A percentile compares a stretch with the other conserved stretches of the same genome.
Conservation (phyloP, 2,113 vertebrate genomes). For the Mustela lutreola region DNA sequence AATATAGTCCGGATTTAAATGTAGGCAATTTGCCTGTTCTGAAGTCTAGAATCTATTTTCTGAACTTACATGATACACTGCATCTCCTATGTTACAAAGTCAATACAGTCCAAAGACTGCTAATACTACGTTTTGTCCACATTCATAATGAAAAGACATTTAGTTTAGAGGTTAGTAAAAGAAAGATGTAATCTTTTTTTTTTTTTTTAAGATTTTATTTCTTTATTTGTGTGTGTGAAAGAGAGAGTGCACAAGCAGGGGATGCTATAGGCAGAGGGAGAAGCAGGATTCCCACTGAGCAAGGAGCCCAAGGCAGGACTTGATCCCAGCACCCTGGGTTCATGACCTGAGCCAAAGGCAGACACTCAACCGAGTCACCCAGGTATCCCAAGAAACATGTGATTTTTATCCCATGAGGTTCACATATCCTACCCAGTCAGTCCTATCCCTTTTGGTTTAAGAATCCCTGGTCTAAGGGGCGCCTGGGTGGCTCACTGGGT, state of each 20-base stretch:
- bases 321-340: neutral
- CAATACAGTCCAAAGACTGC: neutral
- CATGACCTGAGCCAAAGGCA: neutral
- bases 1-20: neutral
- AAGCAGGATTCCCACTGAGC: neutral
- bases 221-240: neutral
- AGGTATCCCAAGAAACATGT: neutral
- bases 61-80: neutral
- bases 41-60: neutral
- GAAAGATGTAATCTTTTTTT: neutral
- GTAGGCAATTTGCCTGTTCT: neutral
- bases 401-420: neutral
- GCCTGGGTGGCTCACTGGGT: no score
- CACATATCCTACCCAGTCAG: neutral
- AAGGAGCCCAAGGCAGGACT: neutral
- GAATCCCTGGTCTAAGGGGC: neutral
- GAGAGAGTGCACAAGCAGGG: neutral
- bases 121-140: neutral
- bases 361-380: neutral
- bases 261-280: neutral
- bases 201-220: neutral
- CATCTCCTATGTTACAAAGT: neutral
- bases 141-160: neutral
- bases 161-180: conserved; percentile 11
- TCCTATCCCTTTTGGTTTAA: neutral